Evolutionary conservation across 1,140 invertebrate genomes (phyloP), one percentile per base, ranked within the genome.

Genomic region (Stratiolaelaps scimitus): DNA sequence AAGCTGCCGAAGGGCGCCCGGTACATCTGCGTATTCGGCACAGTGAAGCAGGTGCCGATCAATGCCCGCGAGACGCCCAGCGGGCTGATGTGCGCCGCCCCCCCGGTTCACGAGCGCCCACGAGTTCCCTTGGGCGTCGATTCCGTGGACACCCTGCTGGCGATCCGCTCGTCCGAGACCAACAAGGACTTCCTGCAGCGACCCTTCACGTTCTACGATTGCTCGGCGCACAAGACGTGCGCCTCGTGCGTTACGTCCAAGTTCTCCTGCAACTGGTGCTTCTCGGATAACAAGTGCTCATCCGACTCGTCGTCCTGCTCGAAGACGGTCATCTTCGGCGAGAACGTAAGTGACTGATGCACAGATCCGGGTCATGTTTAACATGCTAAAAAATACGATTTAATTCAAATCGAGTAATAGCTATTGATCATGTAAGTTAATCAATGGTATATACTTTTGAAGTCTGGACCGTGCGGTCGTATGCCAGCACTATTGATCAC

Each of bases 221-320:
- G 93, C 74, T 85, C 84, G 7, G 82, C 84, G 66, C 92, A 96
- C 74, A 83, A 79, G 13, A 88, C 86, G 70, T 80, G 75, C 77
- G 76, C 77, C 67, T 48, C 85, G 43, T 94, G 90, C 76, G 87
- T 92, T 4, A 83, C 83, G 71, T 88, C 87, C 65, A 83, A 87
- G 69, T 94, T 90, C 90, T 84, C 85, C 1, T 94, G 90, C 72
- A 92, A 88, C 72, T 94, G 93, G 93, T 96, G 93, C 77, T 86
- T 95, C 64, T 91, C 90, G 74, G 89, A 93, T 71, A 95, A 95
- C 75, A 85, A 84, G 72, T 97, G 92, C 75, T 89, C 89, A 0
- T 86, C 92, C 77, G 87, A 93, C 74, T 84, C 82, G 28, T 84
- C 85, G 30, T 77, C 80, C 26, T 93, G 89, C 75, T 87, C 86